Evolutionary conservation across 2,113 vertebrate species (phyloP), one percentile per base, ranked within the genome.

Genomic region (Orientallactaga bullata): DNA sequence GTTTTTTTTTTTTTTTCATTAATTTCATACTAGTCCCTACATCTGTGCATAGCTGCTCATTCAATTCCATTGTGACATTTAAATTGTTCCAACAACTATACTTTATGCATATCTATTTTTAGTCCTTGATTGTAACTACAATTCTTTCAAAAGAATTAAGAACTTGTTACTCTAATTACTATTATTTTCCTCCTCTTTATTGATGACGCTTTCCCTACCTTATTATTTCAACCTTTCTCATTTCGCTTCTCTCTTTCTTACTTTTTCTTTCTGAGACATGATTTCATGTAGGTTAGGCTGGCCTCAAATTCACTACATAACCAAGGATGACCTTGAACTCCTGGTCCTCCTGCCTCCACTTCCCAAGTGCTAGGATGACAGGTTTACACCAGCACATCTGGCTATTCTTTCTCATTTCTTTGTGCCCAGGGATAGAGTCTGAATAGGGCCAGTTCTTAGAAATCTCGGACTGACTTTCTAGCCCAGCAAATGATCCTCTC

Each of bases 71-170:
- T 28, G 23, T 21, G 24, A 55, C 55, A 47, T 47, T 23, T 37
- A 68, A 83, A 76, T 39, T 66, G 28, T 13, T 93, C 91, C 66
- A 39, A 1, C 12, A 58, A 20, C 61, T 30, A 5, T 71, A 20
- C 61, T 30, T 4, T 71, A 66, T 15, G 47, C 3, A 15, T 1
- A 73, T 5, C 78, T 93, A 78, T 79, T 81, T 51, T 73, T 71
- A 69, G 35, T 91, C 63, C 28, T 74, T 78, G 47, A 88, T 80
- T 30, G 39, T 88, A 61, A 74, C 20, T 8, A 60, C 24, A 82
- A n/a, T 51, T 83, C 23, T 89, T 95, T 88, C 63, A 68, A 58
- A 90, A 94, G 60, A 92, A 84, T 8, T n/a, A 61, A 77, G 23
- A 74, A 82, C 78, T 85, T 20, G 21, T 32, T 80, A 94, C 90